Conservation (phyloP, 1,140 invertebrate genomes). For the Tigriopus japonicus region DNA sequence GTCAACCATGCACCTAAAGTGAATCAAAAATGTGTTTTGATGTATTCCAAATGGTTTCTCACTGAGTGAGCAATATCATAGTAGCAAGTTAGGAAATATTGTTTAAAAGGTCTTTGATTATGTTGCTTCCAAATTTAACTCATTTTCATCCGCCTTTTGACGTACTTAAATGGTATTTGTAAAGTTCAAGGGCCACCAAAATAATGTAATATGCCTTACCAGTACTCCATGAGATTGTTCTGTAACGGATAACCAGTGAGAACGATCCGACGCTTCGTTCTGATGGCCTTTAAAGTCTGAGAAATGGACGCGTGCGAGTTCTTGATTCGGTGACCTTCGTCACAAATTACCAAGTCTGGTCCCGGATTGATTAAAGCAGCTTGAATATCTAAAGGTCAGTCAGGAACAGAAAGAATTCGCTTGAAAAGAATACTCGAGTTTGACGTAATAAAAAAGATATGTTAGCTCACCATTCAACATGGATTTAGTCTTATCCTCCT, state of each 20-base stretch:
- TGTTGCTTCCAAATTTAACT: too few species aligned
- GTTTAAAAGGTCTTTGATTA: too few species aligned
- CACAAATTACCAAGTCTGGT: constrained; percentile 83
- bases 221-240: constrained; percentile 87
- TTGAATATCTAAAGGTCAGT: constrained; percentile 47
- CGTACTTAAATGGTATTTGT: constrained; percentile 6
- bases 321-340: constrained; percentile 91
- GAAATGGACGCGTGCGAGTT: constrained; percentile 85
- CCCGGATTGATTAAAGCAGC: constrained; percentile 69
- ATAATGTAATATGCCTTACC: constrained; percentile 29
- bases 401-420: constrained; percentile 18
- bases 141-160: background rate
- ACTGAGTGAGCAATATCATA: too few species aligned
- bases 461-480: constrained; percentile 47
- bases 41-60: too few species aligned
- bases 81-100: too few species aligned
- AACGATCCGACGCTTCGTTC: constrained; percentile 69
- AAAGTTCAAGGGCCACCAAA: constrained; percentile 18
- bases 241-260: constrained; percentile 90
- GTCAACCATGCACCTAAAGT: constrained; percentile 60
- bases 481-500: constrained; percentile 58
- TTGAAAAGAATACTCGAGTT: constrained; percentile 1
- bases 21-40: constrained; percentile 7
- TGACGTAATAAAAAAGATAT: too few species aligned
- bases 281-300: constrained; percentile 71